A percentile compares a stretch with the other conserved stretches of the same genome.
Evolutionary conservation across 2,113 vertebrate species (phyloP).

Genomic region (Struthidea cinerea): DNA sequence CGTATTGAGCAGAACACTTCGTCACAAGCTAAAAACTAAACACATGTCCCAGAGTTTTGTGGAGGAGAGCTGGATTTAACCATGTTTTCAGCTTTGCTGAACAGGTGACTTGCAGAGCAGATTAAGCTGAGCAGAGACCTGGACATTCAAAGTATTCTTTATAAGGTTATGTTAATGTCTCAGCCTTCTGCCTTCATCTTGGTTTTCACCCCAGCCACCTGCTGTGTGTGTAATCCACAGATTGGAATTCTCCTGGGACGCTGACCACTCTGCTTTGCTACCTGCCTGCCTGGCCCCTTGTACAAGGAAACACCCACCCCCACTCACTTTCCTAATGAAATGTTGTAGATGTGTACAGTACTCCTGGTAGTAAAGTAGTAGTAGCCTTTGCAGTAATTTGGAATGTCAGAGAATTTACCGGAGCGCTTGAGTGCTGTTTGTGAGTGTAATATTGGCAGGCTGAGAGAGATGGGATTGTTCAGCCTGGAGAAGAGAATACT

Average conservation of each 20-base stretch:
- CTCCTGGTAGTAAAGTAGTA: neutral
- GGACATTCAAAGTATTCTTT: neutral
- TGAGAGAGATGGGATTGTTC: neutral
- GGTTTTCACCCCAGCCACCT: neutral
- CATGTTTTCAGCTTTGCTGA: neutral
- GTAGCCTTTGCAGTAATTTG: neutral
- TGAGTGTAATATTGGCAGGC: neutral
- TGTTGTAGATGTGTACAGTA: neutral
- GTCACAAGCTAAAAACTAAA: neutral
- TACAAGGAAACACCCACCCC: neutral
- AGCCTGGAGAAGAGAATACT: neutral
- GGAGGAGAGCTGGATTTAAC: neutral
- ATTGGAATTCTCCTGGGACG: neutral
- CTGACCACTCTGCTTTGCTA: neutral
- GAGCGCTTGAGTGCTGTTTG: neutral
- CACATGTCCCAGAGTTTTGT: neutral
- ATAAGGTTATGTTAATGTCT: neutral
- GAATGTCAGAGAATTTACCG: neutral
- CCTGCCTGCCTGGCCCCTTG: neutral
- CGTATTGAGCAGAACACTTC: neutral
- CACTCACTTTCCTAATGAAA: neutral
- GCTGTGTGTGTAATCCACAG: neutral
- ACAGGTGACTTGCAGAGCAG: neutral
- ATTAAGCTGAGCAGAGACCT: neutral
- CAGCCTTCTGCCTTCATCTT: neutral